Conservation (phyloP, 2,888 invertebrate genomes). For the Noctuana brunneofusca region DNA sequence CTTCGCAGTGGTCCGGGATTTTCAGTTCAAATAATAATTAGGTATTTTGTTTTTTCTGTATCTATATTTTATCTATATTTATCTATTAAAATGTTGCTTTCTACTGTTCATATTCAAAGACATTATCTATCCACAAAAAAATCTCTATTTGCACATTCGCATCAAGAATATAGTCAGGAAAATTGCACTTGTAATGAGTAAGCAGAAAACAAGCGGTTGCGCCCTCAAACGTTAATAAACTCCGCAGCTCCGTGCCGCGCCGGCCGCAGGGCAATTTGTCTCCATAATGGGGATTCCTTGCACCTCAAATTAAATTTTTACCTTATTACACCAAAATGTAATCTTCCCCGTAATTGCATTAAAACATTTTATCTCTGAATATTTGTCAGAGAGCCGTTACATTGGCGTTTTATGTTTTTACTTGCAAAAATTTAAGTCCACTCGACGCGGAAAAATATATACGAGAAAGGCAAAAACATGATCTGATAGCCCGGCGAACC, state of each 20-base stretch:
- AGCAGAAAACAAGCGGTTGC: slow-evolving; percentile 39
- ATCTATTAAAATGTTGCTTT: neutral
- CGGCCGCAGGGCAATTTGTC: slow-evolving; percentile 70
- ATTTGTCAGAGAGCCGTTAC: slow-evolving; percentile 30
- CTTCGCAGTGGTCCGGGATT: too few species aligned
- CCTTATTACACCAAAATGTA: slow-evolving; percentile 52
- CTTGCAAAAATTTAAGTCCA: slow-evolving; percentile 14
- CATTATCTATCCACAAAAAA: neutral
- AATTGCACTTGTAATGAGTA: slow-evolving; percentile 46
- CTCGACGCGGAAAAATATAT: slow-evolving; percentile 28
- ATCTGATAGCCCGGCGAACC: slow-evolving; percentile 26
- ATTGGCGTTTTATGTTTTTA: slow-evolving; percentile 20
- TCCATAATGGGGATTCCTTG: slow-evolving; percentile 70
- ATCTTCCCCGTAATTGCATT: slow-evolving; percentile 36
- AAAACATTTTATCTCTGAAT: slow-evolving; percentile 13
- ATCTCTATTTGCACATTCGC: slow-evolving; percentile 41
- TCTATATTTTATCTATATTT: too few species aligned
- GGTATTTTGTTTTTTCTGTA: too few species aligned
- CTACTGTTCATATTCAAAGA: neutral
- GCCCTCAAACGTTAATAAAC: slow-evolving; percentile 61
- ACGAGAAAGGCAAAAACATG: slow-evolving; percentile 23
- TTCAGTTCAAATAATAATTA: too few species aligned
- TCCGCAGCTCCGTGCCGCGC: slow-evolving; percentile 42
- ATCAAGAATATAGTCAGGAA: slow-evolving; percentile 51
- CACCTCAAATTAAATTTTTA: slow-evolving; percentile 64